Evolutionary conservation across 2,888 invertebrate species (phyloP).

Genomic region (Pristionchus entomophagus): DNA sequence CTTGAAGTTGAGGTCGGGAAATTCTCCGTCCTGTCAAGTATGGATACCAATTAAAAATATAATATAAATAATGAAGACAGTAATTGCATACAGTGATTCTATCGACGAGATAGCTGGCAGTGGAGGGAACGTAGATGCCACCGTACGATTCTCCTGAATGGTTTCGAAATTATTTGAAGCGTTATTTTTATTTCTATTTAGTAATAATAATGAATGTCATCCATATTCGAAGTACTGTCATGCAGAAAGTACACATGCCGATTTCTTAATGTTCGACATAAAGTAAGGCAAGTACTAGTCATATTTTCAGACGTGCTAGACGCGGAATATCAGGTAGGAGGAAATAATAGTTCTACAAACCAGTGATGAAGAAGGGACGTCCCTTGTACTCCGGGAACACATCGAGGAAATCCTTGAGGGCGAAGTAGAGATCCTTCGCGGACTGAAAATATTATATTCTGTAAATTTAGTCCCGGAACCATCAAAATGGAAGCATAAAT

Average conservation of each 20-base stretch:
- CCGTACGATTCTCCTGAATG: constrained; percentile 64
- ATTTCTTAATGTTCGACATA: no score
- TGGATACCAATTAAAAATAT: background rate
- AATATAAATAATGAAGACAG: background rate
- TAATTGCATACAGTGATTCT: constrained; percentile 55
- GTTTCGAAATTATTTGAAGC: background rate
- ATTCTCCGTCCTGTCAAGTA: constrained; percentile 50
- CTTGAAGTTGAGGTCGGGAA: constrained; percentile 60
- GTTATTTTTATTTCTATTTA: no score
- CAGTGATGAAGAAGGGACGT: constrained; percentile 77
- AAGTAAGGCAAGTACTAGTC: no score
- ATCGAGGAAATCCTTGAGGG: constrained; percentile 77
- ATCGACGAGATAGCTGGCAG: constrained; percentile 62
- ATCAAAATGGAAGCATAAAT: no score
- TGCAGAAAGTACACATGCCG: background rate
- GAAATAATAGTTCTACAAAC: no score
- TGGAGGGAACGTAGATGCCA: constrained; percentile 64
- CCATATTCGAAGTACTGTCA: background rate
- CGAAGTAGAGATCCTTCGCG: constrained; percentile 77
- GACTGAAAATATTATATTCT: constrained; percentile 66
- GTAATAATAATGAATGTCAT: no score
- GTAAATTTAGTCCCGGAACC: constrained; percentile 42
- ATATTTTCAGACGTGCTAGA: no score
- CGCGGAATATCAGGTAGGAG: no score
- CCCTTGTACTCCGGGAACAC: constrained; percentile 77